Conservation (phyloP, 1,140 invertebrate genomes). For the Rhagoletis zephyria region DNA sequence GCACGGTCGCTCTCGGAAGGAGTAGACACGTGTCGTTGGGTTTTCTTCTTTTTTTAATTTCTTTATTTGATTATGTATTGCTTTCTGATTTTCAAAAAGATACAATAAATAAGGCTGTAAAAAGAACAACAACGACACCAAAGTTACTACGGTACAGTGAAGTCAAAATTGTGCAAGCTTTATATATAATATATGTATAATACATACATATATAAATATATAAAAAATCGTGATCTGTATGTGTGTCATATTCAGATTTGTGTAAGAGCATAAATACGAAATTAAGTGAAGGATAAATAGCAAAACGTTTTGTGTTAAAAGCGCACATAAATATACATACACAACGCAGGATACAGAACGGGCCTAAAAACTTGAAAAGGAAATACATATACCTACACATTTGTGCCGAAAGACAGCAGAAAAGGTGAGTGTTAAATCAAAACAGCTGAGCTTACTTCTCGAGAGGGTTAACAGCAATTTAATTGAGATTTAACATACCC, state of each 20-base stretch:
- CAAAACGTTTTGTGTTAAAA: not conserved
- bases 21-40: not conserved
- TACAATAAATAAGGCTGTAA: not conserved
- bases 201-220: not conserved
- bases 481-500: constrained; percentile 24
- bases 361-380: not conserved
- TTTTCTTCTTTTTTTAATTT: not conserved
- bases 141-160: constrained; percentile 13
- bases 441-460: not conserved
- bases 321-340: not conserved
- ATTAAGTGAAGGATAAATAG: constrained; percentile 26
- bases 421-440: constrained; percentile 17
- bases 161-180: constrained; percentile 25
- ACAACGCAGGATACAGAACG: constrained; percentile 36
- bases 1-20: not conserved
- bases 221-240: not conserved
- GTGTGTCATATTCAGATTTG: not conserved
- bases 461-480: not conserved
- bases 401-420: constrained; percentile 22
- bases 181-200: not conserved
- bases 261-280: not conserved
- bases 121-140: not conserved
- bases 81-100: constrained; percentile 1
- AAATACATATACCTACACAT: not conserved
- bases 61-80: constrained; percentile 15